A percentile compares a stretch with the other conserved stretches of the same genome.
Conservation (phyloP, 1,140 invertebrate genomes). For the Penaeus indicus region DNA sequence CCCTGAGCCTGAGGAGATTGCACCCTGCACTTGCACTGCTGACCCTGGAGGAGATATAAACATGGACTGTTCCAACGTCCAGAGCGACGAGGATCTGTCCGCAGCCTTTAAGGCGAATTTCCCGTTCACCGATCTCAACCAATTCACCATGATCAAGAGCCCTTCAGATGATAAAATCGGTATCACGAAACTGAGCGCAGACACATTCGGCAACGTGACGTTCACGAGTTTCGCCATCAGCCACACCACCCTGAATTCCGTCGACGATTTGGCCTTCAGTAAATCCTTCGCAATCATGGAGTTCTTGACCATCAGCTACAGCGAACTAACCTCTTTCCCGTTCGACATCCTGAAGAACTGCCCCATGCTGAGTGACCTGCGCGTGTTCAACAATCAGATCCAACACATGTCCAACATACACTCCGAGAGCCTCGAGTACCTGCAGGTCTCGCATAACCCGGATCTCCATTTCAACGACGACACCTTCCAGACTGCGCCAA, state of each 20-base stretch:
- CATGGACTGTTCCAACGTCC: conserved; percentile 33
- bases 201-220: conserved; percentile 29
- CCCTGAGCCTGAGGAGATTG: conserved; percentile 16
- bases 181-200: neutral
- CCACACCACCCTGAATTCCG: conserved; percentile 1
- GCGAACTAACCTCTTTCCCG: conserved; percentile 15
- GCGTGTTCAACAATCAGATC: conserved; percentile 44
- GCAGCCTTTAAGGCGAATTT: conserved; percentile 6
- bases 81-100: neutral
- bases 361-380: conserved; percentile 19
- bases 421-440: conserved; percentile 33
- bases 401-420: conserved; percentile 26
- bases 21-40: neutral
- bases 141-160: conserved; percentile 7
- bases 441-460: conserved; percentile 35
- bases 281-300: neutral
- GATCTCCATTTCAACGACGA: conserved; percentile 8
- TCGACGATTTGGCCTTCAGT: neutral
- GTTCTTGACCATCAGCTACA: conserved; percentile 19
- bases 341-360: conserved; percentile 32
- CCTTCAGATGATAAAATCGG: neutral
- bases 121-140: neutral
- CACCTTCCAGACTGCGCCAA: conserved; percentile 18
- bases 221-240: conserved; percentile 43
- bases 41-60: neutral